phyloP scores from a whole-genome alignment of 2,888 invertebrate genomes.

The Drosophila falleni region DNA sequence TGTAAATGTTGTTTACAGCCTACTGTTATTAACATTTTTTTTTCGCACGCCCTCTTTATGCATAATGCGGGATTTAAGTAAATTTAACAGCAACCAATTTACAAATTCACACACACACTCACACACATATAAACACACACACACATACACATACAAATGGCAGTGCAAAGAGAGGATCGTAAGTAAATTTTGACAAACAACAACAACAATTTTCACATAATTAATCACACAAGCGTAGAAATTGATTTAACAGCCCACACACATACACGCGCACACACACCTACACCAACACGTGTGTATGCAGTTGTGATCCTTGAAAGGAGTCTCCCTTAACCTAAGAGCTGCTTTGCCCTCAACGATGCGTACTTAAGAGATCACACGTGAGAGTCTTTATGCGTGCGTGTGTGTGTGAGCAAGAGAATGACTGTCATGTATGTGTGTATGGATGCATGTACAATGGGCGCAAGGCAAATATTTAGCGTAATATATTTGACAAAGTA shows the following conservation, averaged over 20 bases:
- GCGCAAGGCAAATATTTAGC: slow-evolving; percentile 59
- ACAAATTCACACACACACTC: slow-evolving; percentile 14
- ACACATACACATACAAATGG: neutral
- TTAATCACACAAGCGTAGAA: neutral
- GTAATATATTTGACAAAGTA: slow-evolving; percentile 45
- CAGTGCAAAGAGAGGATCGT: neutral
- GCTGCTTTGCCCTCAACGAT: slow-evolving; percentile 1
- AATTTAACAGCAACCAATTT: slow-evolving; percentile 39
- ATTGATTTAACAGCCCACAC: neutral
- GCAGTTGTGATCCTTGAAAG: neutral
- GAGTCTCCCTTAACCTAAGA: slow-evolving; percentile 8
- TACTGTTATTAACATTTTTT: slow-evolving; percentile 65
- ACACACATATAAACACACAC: slow-evolving; percentile 2
- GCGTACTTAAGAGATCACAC: slow-evolving; percentile 3
- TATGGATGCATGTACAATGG: slow-evolving; percentile 48
- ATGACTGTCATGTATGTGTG: slow-evolving; percentile 40
- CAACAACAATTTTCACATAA: neutral
- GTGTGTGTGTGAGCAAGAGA: slow-evolving; percentile 38
- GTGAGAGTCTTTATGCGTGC: slow-evolving; percentile 13
- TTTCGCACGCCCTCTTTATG: slow-evolving; percentile 43
- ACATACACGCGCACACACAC: slow-evolving; percentile 3
- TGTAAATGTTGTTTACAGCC: slow-evolving; percentile 68
- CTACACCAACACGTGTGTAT: neutral
- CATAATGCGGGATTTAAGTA: slow-evolving; percentile 34
- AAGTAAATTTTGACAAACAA: slow-evolving; percentile 1